Conservation (phyloP, 2,113 vertebrate genomes). For the Anguilla rostrata region DNA sequence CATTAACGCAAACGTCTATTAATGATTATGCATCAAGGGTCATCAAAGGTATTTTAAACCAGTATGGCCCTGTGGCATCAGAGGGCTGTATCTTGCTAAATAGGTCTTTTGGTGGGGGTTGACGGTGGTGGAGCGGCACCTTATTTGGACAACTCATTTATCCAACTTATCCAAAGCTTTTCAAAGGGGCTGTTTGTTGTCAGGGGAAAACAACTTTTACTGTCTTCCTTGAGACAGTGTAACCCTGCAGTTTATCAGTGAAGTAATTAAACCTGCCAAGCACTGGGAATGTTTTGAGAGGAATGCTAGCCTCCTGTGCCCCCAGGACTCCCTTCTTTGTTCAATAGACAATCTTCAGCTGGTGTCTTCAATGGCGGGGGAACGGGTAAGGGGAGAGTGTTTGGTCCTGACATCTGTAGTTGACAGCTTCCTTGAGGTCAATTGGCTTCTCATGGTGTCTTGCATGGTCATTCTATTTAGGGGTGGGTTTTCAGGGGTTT, state of each 20-base stretch:
- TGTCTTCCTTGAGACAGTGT: neutral
- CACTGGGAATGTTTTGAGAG: neutral
- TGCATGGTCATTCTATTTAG: constrained; percentile 15
- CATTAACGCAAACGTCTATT: no score
- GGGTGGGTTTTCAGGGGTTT: neutral
- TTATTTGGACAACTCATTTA: neutral
- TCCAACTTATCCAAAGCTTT: neutral
- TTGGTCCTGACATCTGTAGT: constrained; percentile 65
- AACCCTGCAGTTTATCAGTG: neutral
- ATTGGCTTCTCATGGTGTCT: constrained; percentile 53
- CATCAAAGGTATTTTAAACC: no score
- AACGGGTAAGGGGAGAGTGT: constrained; percentile 35
- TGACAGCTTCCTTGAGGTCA: constrained; percentile 61
- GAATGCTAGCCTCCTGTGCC: neutral
- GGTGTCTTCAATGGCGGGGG: constrained; percentile 51
- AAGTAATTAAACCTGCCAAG: neutral
- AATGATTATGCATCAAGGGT: no score
- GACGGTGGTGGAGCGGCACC: neutral
- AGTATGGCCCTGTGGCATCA: neutral
- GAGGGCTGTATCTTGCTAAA: neutral
- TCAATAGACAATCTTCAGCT: constrained; percentile 37
- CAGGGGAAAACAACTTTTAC: neutral
- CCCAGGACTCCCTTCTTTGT: constrained; percentile 8
- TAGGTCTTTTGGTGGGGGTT: neutral
- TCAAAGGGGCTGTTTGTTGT: neutral